phyloP scores from a whole-genome alignment of 2,888 invertebrate species.

The Ditula angustiorana region DNA sequence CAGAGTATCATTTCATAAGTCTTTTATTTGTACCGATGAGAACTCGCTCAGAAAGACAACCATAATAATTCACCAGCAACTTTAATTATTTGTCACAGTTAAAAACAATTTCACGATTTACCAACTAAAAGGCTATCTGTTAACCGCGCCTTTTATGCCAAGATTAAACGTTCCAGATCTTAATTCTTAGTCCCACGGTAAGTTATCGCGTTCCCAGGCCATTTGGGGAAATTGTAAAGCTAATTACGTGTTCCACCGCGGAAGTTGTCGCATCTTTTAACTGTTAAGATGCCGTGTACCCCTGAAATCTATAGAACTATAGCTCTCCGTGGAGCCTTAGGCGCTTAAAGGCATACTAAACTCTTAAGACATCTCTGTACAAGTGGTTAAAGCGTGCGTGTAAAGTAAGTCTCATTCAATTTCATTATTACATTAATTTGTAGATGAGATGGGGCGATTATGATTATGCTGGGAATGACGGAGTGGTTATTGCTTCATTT shows the following conservation, averaged over 20 bases:
- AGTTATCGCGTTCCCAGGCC: conserved; percentile 44
- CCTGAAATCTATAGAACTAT: neutral
- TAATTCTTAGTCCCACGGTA: conserved; percentile 42
- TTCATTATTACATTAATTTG: conserved; percentile 27
- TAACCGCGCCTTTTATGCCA: conserved; percentile 8
- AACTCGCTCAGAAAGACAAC: neutral
- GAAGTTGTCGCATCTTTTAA: conserved; percentile 39
- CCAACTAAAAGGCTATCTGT: neutral
- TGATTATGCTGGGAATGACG: conserved; percentile 20
- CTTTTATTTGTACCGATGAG: too few species aligned
- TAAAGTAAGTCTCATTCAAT: conserved; percentile 26
- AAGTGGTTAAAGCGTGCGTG: conserved; percentile 18
- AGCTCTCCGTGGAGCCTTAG: conserved; percentile 17
- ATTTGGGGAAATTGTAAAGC: conserved; percentile 42
- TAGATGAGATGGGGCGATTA: conserved; percentile 26
- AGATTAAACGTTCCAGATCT: conserved; percentile 27
- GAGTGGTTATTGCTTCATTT: conserved; percentile 11
- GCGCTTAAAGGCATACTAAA: neutral
- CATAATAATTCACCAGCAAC: neutral
- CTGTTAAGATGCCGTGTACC: conserved; percentile 20
- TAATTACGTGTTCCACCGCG: conserved; percentile 40
- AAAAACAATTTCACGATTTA: conserved; percentile 1
- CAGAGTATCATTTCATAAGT: too few species aligned
- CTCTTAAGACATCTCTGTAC: conserved; percentile 17
- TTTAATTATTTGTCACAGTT: neutral